Conservation (phyloP, 2,888 invertebrate genomes). For the Diplolepis rosae region DNA sequence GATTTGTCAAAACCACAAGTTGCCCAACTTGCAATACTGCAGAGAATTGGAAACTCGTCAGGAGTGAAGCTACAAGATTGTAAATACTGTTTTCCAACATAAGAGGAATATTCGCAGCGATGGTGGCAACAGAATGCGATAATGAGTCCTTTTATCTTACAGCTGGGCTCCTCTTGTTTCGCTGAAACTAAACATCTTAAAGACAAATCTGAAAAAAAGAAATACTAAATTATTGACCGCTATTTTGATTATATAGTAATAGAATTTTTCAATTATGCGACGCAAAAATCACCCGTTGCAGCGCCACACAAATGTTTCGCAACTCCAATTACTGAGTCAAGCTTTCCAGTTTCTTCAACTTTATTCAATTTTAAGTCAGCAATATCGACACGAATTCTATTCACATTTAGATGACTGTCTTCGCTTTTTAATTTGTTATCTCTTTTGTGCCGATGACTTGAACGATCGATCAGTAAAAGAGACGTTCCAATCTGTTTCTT, state of each 20-base stretch:
- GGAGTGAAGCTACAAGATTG: conserved; percentile 75
- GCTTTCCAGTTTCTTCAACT: conserved; percentile 74
- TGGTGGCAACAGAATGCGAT: conserved; percentile 95
- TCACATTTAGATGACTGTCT: conserved; percentile 73
- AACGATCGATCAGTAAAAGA: conserved; percentile 86
- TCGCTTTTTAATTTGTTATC: conserved; percentile 78
- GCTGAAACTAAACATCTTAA: conserved; percentile 79
- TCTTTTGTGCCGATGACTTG: conserved; percentile 87
- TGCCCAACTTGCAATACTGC: conserved; percentile 92
- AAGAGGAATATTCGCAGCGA: conserved; percentile 83
- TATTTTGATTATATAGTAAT: conserved; percentile 6
- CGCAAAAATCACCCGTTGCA: conserved; percentile 87
- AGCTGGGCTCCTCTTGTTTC: conserved; percentile 62
- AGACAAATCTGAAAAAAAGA: conserved; percentile 79
- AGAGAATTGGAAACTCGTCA: conserved; percentile 83
- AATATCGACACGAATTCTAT: conserved; percentile 87
- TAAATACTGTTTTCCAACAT: conserved; percentile 81
- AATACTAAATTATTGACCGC: conserved; percentile 22
- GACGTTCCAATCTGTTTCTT: conserved; percentile 74
- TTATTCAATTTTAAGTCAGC: conserved; percentile 82
- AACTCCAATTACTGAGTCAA: conserved; percentile 78
- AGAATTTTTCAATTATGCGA: too few species aligned
- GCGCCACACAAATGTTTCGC: conserved; percentile 94
- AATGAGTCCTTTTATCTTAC: conserved; percentile 77
- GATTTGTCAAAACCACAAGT: conserved; percentile 84